These are phyloP conservation scores for Bubo blakistoni DNA, from an alignment of 2,113 vertebrate genomes.

Conservation along the genomic window DNA sequence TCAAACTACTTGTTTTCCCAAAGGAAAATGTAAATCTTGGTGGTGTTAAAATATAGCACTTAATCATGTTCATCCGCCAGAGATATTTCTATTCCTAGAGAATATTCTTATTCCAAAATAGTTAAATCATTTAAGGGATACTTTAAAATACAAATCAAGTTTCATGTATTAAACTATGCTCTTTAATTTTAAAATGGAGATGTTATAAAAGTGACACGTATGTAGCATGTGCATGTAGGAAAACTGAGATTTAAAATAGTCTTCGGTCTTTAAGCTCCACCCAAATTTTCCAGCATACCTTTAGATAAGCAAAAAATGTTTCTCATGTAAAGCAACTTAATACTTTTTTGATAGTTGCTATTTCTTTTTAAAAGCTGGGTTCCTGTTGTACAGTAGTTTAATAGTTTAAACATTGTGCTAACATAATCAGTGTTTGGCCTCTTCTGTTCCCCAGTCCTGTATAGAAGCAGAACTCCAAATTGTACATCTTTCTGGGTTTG, in stretches of 20 bases:
- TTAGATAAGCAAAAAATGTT: slow-evolving; percentile 51
- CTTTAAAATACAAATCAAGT: background rate
- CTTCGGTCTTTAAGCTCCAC: background rate
- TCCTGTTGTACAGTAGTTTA: slow-evolving; percentile 72
- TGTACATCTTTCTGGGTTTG: slow-evolving; percentile 87
- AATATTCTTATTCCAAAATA: background rate
- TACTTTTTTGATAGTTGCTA: slow-evolving; percentile 61
- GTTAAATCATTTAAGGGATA: background rate
- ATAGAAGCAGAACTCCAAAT: slow-evolving; percentile 79
- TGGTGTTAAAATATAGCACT: background rate
- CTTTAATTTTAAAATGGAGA: background rate
- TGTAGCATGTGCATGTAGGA: background rate
- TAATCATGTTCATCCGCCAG: background rate
- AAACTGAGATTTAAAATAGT: background rate
- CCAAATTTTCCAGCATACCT: slow-evolving; percentile 65
- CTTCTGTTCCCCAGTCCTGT: slow-evolving; percentile 69
- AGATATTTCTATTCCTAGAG: background rate
- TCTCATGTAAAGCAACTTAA: slow-evolving; percentile 33
- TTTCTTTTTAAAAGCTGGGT: slow-evolving; percentile 72
- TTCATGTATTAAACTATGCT: background rate
- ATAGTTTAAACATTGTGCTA: slow-evolving; percentile 77
- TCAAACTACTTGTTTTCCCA: background rate
- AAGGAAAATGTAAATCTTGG: background rate
- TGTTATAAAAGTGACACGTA: background rate
- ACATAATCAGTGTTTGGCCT: slow-evolving; percentile 77